Conservation (phyloP, 2,113 vertebrate genomes). For the Rhynchopsitta pachyrhyncha region DNA sequence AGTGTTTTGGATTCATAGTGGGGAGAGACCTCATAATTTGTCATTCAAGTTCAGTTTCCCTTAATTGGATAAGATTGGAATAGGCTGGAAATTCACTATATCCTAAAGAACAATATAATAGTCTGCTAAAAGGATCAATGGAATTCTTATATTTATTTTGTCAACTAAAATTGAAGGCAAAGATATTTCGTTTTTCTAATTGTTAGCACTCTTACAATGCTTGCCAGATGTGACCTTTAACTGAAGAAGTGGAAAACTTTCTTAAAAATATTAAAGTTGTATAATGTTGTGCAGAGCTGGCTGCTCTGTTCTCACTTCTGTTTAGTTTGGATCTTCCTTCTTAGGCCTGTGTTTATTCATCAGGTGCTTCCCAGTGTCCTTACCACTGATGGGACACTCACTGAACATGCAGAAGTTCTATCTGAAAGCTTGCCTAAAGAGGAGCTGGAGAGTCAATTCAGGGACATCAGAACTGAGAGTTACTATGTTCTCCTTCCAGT, state of each 20-base stretch:
- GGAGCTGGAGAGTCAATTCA: not conserved
- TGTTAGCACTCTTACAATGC: constrained; percentile 33
- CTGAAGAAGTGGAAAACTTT: constrained; percentile 49
- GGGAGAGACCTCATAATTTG: not conserved
- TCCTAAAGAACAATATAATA: constrained; percentile 24
- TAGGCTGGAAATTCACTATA: not conserved
- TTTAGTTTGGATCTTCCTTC: constrained; percentile 56
- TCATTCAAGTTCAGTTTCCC: not conserved
- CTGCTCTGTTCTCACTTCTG: constrained; percentile 14
- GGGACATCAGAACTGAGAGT: not conserved
- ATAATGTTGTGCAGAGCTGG: not conserved
- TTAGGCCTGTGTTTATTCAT: constrained; percentile 33
- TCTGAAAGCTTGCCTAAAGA: not conserved
- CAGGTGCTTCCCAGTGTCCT: constrained; percentile 56
- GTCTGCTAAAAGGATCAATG: constrained; percentile 52
- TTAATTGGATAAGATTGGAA: not conserved
- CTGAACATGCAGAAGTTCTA: not conserved
- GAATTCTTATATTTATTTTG: constrained; percentile 57
- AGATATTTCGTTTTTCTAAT: constrained; percentile 61
- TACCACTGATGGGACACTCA: not conserved
- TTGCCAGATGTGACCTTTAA: constrained; percentile 62
- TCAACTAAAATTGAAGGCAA: constrained; percentile 35
- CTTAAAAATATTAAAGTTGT: not conserved
- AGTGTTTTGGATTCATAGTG: not conserved
- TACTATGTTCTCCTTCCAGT: not conserved